Evolutionary conservation across 2,888 invertebrate genomes (phyloP).

Genomic region (Eilema griseolum): DNA sequence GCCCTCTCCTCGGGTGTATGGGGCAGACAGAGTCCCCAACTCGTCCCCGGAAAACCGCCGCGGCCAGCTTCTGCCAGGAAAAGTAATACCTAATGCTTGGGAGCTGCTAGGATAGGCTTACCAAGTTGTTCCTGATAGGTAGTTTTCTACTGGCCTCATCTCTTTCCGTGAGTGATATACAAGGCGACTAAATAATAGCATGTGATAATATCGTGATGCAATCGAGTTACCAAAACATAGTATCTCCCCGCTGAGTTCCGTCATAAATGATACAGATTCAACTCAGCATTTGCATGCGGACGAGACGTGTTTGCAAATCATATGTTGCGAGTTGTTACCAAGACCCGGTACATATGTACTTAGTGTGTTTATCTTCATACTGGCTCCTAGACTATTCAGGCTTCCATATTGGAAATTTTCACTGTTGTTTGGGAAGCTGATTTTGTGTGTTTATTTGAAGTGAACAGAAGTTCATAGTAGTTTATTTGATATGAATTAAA

Average conservation of each 20-base stretch:
- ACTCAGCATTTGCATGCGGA: constrained; percentile 62
- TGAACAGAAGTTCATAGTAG: neutral
- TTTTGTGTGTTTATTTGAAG: neutral
- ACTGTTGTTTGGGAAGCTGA: constrained; percentile 11
- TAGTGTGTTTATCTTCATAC: constrained; percentile 30
- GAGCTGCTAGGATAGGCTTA: no score
- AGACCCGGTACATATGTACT: constrained; percentile 47
- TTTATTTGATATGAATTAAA: neutral
- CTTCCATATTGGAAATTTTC: constrained; percentile 30
- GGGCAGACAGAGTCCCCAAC: no score
- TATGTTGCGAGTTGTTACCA: constrained; percentile 60
- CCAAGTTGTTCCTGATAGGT: no score
- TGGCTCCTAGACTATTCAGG: constrained; percentile 23
- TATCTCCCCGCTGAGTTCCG: constrained; percentile 44
- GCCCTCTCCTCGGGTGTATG: no score
- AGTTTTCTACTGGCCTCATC: no score
- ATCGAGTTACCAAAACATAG: constrained; percentile 28
- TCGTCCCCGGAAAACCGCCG: no score
- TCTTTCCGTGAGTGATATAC: no score
- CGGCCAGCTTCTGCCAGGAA: no score
- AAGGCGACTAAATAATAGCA: no score
- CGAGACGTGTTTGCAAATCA: constrained; percentile 69
- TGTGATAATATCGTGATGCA: neutral
- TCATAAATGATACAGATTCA: constrained; percentile 69
- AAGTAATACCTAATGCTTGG: no score